phyloP scores from a whole-genome alignment of 2,888 invertebrate genomes.

The Listrodromus nycthemerus region DNA sequence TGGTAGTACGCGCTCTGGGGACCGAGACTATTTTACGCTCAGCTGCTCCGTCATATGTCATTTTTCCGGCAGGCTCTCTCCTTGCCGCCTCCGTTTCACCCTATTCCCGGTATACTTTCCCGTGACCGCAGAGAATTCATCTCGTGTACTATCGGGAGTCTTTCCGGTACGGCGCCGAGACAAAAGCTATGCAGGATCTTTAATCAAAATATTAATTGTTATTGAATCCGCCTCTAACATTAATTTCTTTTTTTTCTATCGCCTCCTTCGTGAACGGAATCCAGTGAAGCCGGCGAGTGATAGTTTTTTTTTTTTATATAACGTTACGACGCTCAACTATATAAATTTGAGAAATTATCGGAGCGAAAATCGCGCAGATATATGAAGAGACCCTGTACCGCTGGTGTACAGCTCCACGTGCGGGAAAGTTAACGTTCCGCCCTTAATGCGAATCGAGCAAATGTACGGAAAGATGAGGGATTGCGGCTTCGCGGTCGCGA shows the following conservation, averaged over 20 bases:
- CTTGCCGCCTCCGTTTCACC: slow-evolving; percentile 60
- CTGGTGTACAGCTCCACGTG: slow-evolving; percentile 60
- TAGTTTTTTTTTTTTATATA: not conserved
- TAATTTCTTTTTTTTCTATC: not conserved
- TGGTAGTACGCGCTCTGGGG: slow-evolving; percentile 65
- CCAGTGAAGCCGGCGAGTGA: not conserved
- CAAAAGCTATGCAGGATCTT: slow-evolving; percentile 51
- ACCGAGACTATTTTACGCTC: slow-evolving; percentile 82
- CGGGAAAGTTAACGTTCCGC: slow-evolving; percentile 79
- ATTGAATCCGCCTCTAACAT: slow-evolving; percentile 21
- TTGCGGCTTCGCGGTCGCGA: slow-evolving; percentile 77
- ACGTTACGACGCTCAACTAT: not conserved
- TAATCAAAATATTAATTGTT: slow-evolving; percentile 61
- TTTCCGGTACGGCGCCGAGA: slow-evolving; percentile 35
- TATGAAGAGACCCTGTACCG: not conserved
- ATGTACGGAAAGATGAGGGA: slow-evolving; percentile 80
- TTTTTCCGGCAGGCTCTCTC: slow-evolving; percentile 77
- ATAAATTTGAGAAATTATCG: slow-evolving; percentile 1
- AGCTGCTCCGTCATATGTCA: slow-evolving; percentile 82
- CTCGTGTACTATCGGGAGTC: slow-evolving; percentile 53
- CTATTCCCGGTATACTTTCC: slow-evolving; percentile 62
- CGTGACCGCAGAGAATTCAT: slow-evolving; percentile 68
- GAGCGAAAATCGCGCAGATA: not conserved
- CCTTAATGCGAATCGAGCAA: slow-evolving; percentile 78
- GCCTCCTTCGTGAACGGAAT: not conserved